These are phyloP conservation scores for Drosophila serrata DNA, from an alignment of 1,140 invertebrate species.

Conservation along the genomic window DNA sequence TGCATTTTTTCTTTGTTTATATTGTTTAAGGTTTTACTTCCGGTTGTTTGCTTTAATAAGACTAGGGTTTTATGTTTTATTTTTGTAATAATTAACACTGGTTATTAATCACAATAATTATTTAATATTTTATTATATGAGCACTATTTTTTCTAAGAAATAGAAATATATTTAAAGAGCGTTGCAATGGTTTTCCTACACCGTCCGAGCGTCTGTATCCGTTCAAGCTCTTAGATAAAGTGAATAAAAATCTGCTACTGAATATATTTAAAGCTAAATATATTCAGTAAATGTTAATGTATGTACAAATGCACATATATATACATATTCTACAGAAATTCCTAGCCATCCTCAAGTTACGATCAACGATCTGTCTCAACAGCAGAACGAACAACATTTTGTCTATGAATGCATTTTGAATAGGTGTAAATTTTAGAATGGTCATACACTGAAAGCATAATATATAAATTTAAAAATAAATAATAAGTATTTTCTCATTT, in stretches of 20 bases:
- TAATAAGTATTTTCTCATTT: not conserved
- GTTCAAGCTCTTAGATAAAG: not conserved
- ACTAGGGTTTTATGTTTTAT: not conserved
- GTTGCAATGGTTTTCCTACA: not conserved
- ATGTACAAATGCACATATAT: not conserved
- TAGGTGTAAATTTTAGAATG: not conserved
- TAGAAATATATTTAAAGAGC: not conserved
- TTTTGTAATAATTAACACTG: not conserved
- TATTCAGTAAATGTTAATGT: not conserved
- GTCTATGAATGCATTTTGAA: not conserved
- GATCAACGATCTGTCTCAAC: not conserved
- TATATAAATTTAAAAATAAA: too few relatives aligned
- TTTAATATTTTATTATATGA: not conserved
- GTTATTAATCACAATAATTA: not conserved
- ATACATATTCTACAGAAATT: not conserved
- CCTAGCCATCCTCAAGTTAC: constrained; percentile 1
- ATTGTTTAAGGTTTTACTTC: not conserved
- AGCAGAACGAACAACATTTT: not conserved
- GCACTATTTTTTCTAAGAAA: not conserved
- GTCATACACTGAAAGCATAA: not conserved
- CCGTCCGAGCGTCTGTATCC: not conserved
- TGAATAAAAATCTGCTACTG: not conserved
- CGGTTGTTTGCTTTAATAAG: not conserved
- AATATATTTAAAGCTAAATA: not conserved
- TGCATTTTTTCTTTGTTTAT: not conserved